Base-by-base conservation (phyloP, 2,888 invertebrate species). In the Tetragonula carbonaria region DNA sequence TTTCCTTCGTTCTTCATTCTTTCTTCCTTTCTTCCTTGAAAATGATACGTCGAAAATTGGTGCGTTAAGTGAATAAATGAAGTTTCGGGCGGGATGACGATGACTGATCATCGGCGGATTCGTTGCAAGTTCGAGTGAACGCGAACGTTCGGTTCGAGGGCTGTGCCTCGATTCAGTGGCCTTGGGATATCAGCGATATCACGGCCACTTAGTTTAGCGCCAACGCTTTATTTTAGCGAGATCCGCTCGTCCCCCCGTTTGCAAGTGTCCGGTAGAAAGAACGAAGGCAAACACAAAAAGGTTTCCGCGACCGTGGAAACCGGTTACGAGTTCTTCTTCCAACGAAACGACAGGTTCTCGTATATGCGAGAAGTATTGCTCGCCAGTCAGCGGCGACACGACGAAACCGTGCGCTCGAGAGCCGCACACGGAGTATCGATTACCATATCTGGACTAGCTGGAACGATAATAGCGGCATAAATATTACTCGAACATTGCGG, bases 361-460 rank as follows among this genome's bases (percentile, higher is more conserved):
- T 28, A 33, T 3, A 3, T 33, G 3, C 33, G 70, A 21, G 76
- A 38, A 63, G 23, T 14, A 18, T 13, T 51, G 21, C 53, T 76
- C 38, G 77, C 23, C 16, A 23, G 21, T 45, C 8, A 38, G 16
- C 18, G 45, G 8, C 8, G 45, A 45, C 53, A 45, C 63, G 53
- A 14, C 53, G 16, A 51, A 74, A 79, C 18, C 33, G 79, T 74
- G 67, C 62, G 67, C 53, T 28, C 66, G 23, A 45, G 45, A 70
- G 71, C 62, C 76, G 76, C 51, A 51, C 67, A 51, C 67, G 23
- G 13, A 21, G 62, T 82, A 81, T 81, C 78, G 81, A 80, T 80
- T 65, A 70, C 75, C 70, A 57, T 65, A 80, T 70, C 74, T 70
- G 38, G 38, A 80, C 65, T 59, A 65, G n/a, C 57, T 51, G 74